Base-by-base conservation (phyloP, 2,888 invertebrate genomes). In the Zaprionus bogoriensis region DNA sequence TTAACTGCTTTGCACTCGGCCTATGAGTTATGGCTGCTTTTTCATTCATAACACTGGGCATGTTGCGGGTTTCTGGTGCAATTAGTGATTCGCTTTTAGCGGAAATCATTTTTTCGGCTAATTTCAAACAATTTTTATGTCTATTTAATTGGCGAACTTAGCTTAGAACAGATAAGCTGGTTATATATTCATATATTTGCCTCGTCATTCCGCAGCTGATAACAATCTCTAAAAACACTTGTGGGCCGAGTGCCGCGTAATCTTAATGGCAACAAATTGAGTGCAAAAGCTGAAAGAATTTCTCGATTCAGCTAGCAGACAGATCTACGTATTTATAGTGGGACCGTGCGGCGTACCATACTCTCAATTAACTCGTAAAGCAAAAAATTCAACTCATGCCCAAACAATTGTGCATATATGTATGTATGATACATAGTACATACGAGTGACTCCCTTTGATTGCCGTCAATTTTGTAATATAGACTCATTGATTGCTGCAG, bases 381-480 rank as follows among this genome's bases (percentile, higher is more conserved):
- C 32, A 36, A 36, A 36, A 32, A 36, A 36, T 36, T 36, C 14
- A 36, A 36, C 7, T 36, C 32, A 36, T 36, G 17, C 32, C 17
- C 32, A 36, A 36, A 36, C 32, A 36, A 36, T 36, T 14, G 32
- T 6, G 14, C 14, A 3, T 32, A 36, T 36, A 36, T 17, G 17
- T 36, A 36, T 36, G 7, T 36, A 36, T 36, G 32, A 36, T 7
- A 36, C 12, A 27, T 27, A 4, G 23, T 46, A 19, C 25, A 39
- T 7, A 19, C n/a, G 4, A 17, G 4, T 23, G 25, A 32, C 52
- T 63, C 44, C 28, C 39, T 42, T 23, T 44, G 42, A 66, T 72
- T 66, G 69, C 36, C 6, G 23, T 27, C 41, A 55, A 69, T 54
- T 59, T 38, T 39, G 47, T 47, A 60, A 58, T 58, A 14, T 25